Conservation (phyloP, 2,888 invertebrate genomes). For the Dermolepida albohirtum region DNA sequence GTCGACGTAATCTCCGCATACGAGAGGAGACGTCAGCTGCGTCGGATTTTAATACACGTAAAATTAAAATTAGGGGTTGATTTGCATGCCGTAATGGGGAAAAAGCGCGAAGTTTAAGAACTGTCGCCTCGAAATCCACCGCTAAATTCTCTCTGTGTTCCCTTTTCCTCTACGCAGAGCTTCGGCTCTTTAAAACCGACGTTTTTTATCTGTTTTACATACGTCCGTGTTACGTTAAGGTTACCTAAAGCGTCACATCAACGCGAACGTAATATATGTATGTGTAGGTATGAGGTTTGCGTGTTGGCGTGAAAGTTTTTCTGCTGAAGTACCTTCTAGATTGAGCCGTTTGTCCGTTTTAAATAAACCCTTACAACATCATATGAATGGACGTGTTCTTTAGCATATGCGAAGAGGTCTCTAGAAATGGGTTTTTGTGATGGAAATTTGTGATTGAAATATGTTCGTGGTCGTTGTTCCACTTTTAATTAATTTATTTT, state of each 20-base stretch:
- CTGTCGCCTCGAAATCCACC: constrained; percentile 36
- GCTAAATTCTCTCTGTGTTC: too few species aligned
- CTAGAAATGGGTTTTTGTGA: constrained; percentile 24
- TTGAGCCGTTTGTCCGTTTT: too few species aligned
- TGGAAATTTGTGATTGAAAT: constrained; percentile 24
- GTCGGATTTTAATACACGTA: constrained; percentile 71
- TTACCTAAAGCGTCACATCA: background rate
- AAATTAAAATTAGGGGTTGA: constrained; percentile 72
- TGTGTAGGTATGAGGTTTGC: too few species aligned
- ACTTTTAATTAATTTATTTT: too few species aligned
- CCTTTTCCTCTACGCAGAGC: too few species aligned
- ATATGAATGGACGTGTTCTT: too few species aligned
- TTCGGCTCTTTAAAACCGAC: constrained; percentile 29
- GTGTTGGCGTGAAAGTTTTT: too few species aligned
- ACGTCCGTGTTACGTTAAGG: too few species aligned
- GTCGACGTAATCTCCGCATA: constrained; percentile 62
- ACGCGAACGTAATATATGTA: background rate
- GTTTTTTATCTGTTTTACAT: background rate
- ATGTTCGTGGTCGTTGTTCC: too few species aligned
- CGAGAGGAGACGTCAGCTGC: constrained; percentile 67
- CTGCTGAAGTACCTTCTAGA: too few species aligned
- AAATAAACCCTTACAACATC: too few species aligned
- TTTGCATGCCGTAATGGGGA: constrained; percentile 72
- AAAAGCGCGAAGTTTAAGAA: constrained; percentile 60
- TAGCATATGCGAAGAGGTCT: constrained; percentile 8